These are phyloP conservation scores for Odontocerum albicorne DNA, from an alignment of 2,888 invertebrate species.

Conservation along the genomic window DNA sequence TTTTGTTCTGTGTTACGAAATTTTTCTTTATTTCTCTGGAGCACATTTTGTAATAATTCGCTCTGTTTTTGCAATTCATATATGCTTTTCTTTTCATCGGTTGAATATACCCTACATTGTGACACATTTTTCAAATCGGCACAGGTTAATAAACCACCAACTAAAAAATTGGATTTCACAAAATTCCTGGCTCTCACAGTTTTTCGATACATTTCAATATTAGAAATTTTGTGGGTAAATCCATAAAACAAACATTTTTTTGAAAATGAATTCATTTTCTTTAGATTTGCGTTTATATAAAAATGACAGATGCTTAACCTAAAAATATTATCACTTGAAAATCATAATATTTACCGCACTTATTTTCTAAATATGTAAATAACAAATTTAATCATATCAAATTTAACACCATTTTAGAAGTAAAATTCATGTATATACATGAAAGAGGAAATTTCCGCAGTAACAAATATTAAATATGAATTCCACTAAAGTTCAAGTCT, in stretches of 20 bases:
- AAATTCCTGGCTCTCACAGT: slow-evolving; percentile 3
- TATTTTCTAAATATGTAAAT: too few relatives aligned
- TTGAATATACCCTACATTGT: slow-evolving; percentile 7
- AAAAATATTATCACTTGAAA: too few relatives aligned
- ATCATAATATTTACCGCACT: too few relatives aligned
- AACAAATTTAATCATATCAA: too few relatives aligned
- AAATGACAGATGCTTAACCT: slow-evolving; percentile 9
- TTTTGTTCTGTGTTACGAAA: slow-evolving; percentile 61
- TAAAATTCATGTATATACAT: too few relatives aligned
- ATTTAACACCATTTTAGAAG: too few relatives aligned
- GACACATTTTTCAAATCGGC: slow-evolving; percentile 1
- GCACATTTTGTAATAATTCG: slow-evolving; percentile 57
- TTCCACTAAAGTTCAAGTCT: too few relatives aligned
- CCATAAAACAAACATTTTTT: slow-evolving; percentile 6
- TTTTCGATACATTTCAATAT: slow-evolving; percentile 7
- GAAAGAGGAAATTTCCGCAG: too few relatives aligned
- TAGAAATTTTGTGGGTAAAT: slow-evolving; percentile 11
- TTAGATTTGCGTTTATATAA: too few relatives aligned
- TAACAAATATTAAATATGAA: too few relatives aligned
- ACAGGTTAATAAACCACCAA: slow-evolving; percentile 13
- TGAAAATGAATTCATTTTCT: slow-evolving; percentile 22
- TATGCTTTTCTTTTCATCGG: slow-evolving; percentile 39
- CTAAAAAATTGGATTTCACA: slow-evolving; percentile 17
- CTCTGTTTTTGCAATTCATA: slow-evolving; percentile 52
- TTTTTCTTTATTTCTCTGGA: slow-evolving; percentile 64